Evolutionary conservation across 2,113 vertebrate species (phyloP).

Genomic region (Ahaetulla prasina): DNA sequence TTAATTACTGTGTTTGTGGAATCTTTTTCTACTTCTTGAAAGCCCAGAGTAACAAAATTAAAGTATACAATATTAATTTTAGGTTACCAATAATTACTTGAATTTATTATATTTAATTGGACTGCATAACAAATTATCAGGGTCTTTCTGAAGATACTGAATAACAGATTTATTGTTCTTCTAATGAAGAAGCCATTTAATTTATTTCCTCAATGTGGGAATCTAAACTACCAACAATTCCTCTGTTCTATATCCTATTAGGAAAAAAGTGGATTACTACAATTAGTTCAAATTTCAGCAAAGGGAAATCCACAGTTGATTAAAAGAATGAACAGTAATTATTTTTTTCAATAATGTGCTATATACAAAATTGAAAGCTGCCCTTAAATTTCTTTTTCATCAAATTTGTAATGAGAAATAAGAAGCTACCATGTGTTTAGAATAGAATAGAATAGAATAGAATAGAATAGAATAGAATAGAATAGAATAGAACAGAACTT

Average conservation of each 20-base stretch:
- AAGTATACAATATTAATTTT: background rate
- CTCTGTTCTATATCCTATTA: background rate
- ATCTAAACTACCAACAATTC: background rate
- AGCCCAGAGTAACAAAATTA: conserved; percentile 7
- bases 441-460: too few species aligned
- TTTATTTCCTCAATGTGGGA: background rate
- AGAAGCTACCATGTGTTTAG: background rate
- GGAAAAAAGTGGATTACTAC: background rate
- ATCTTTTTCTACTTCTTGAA: conserved; percentile 6
- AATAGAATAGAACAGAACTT: too few species aligned
- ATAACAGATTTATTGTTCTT: background rate
- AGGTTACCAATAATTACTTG: conserved; percentile 5
- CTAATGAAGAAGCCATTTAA: background rate
- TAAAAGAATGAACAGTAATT: background rate
- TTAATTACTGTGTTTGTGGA: background rate
- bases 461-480: too few species aligned
- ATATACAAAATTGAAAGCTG: background rate
- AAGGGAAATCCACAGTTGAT: background rate
- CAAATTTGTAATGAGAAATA: background rate
- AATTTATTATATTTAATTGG: background rate
- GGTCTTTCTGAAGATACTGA: background rate
- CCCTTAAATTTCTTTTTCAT: background rate
- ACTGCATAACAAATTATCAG: background rate
- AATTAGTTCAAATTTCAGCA: background rate
- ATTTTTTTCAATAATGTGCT: background rate